Percentiles rank a stretch among this genome's conserved stretches.
phyloP scores from a whole-genome alignment of 2,797 vertebrate species.

The Muscicapa comitata region DNA sequence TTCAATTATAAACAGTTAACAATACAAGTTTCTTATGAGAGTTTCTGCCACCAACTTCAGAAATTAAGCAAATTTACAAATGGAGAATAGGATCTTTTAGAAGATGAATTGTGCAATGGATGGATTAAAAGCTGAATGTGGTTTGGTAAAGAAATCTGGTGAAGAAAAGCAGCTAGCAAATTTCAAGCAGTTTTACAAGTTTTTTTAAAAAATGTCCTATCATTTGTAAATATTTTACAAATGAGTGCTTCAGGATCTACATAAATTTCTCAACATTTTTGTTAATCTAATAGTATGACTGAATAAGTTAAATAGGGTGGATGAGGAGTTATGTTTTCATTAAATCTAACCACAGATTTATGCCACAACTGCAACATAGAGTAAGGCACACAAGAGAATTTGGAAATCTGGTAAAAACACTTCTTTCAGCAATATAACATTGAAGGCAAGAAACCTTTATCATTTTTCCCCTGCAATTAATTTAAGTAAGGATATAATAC shows the following conservation, averaged over 20 bases:
- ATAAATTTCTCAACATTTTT: neutral
- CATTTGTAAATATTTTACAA: neutral
- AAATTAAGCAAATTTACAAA: neutral
- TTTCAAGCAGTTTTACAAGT: neutral
- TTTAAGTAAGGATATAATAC: neutral
- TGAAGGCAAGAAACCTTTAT: neutral
- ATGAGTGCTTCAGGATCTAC: neutral
- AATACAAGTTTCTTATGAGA: neutral
- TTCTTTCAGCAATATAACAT: neutral
- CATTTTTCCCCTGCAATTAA: neutral
- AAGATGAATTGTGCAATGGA: neutral
- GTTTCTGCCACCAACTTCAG: neutral
- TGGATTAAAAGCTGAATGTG: neutral
- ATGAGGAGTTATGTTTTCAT: neutral
- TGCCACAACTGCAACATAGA: neutral
- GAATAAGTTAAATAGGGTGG: neutral
- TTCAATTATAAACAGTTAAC: neutral
- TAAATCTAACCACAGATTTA: neutral
- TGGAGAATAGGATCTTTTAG: neutral
- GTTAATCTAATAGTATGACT: neutral
- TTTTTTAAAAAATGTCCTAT: neutral
- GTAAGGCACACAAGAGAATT: neutral
- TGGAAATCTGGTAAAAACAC: neutral
- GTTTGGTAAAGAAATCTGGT: neutral
- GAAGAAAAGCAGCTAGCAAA: neutral